phyloP scores from a whole-genome alignment of 2,888 invertebrate species.

The Monoplex corrugatus region DNA sequence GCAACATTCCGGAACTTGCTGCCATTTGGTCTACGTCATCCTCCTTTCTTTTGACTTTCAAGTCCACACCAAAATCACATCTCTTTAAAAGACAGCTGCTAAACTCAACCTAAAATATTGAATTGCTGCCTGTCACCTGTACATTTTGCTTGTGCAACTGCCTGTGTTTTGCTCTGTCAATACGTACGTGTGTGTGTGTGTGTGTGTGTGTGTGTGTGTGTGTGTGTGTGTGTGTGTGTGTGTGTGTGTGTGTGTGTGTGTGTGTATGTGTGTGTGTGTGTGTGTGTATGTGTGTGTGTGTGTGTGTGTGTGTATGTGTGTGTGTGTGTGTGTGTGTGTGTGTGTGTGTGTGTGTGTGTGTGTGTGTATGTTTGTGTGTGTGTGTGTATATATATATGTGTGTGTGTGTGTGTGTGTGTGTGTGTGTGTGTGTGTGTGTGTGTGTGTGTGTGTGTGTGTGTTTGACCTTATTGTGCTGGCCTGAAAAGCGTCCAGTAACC shows the following conservation, averaged over 20 bases:
- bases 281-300: not conserved
- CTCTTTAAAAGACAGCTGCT: too few species aligned
- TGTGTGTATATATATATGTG: not conserved
- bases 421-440: not conserved
- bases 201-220: slow-evolving; percentile 11
- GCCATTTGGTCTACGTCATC: too few species aligned
- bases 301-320: not conserved
- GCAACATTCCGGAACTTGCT: too few species aligned
- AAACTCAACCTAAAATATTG: too few species aligned
- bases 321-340: not conserved
- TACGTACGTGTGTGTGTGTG: not conserved
- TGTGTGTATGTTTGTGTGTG: not conserved
- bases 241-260: not conserved
- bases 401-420: not conserved
- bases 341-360: not conserved
- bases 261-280: not conserved
- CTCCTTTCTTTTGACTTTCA: too few species aligned
- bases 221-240: slow-evolving; percentile 1
- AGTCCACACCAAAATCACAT: too few species aligned
- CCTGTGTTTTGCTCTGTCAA: too few species aligned
- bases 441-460: not conserved
- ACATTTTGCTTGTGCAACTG: too few species aligned
- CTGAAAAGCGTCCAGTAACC: too few species aligned
- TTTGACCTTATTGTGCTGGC: not conserved
- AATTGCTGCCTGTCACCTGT: too few species aligned